Percentiles rank a stretch among this genome's conserved stretches.
Evolutionary conservation across 2,888 invertebrate genomes (phyloP).

Genomic region (Oligia latruncula): DNA sequence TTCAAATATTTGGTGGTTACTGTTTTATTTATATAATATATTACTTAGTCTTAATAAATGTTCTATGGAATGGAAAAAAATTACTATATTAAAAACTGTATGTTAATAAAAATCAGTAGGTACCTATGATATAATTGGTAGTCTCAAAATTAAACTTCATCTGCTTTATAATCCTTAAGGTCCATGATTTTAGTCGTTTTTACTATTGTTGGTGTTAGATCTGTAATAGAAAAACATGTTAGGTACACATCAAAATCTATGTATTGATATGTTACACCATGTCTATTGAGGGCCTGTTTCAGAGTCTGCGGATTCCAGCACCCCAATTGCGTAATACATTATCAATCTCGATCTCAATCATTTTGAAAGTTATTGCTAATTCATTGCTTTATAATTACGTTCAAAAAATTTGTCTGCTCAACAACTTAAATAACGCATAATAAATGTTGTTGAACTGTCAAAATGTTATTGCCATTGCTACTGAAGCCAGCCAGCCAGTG

Average conservation of each 20-base stretch:
- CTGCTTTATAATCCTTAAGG: slow-evolving; percentile 23
- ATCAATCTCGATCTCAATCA: no score
- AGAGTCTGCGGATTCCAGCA: background rate
- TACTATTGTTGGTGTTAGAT: slow-evolving; percentile 40
- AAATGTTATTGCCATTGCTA: background rate
- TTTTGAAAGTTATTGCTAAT: no score
- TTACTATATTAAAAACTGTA: slow-evolving; percentile 4
- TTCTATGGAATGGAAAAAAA: background rate
- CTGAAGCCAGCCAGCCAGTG: background rate
- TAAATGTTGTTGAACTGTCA: background rate
- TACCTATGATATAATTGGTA: slow-evolving; percentile 8
- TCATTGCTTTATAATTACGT: background rate
- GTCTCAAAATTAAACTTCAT: background rate
- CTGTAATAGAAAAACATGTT: slow-evolving; percentile 36
- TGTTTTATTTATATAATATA: slow-evolving; percentile 10
- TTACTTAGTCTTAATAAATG: background rate
- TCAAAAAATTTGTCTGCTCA: background rate
- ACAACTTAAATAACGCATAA: background rate
- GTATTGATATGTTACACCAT: background rate
- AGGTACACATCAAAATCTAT: background rate
- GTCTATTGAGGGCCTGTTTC: background rate
- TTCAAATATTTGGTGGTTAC: background rate
- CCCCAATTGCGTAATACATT: no score
- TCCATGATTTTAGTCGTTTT: slow-evolving; percentile 11
- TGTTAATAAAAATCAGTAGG: background rate